Base-by-base conservation (phyloP, 2,797 vertebrate species). In the Zalophus californianus region DNA sequence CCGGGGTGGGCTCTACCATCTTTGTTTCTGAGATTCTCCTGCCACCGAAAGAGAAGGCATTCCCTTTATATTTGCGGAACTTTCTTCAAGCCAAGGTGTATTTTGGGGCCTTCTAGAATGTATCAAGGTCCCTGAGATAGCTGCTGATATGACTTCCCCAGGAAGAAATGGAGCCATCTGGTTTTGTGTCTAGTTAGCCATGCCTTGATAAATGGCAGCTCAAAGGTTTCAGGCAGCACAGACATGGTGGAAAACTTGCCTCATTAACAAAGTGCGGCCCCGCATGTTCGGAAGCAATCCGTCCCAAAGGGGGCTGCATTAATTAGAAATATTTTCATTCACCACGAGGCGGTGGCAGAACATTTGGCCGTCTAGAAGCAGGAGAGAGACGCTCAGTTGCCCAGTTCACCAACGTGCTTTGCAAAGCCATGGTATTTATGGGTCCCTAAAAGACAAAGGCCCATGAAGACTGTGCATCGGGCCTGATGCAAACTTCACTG, bases 151-250 rank as follows among this genome's bases (percentile, higher is more conserved):
- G 27, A 68, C 62, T 54, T 85, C 78, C 70, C 83, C 80, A 32
- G 92, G 94, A 87, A 84, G 70, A 90, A 44, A 80, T 7, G 48
- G 78, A 58, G 11, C 86, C 70, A 23, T 77, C 66, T 60, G 84
- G 56, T 23, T 75, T 29, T 68, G 88, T 60, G 85, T 93, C 72
- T 15, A 54, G 66, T 77, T 78, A 50, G 90, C 68, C 0, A 0
- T 11, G 80, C 56, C 1, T 0, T n/a, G 52, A 60, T 12, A 41
- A 56, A 66, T 8, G 41, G 50, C 80, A 88, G 50, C 41, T 29
- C 52, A 10, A 73, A 94, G 82, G 78, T 83, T 86, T 70, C 54
- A 70, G 85, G 44, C 32, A 7, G 48, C 70, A 15, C 2, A 10
- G 41, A 27, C 56, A 12, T 4, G 44, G 72, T 21, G 70, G 41